Evolutionary conservation across 2,797 vertebrate species (phyloP), one percentile per base, ranked within the genome.

Genomic region (Pogoniulus pusillus): DNA sequence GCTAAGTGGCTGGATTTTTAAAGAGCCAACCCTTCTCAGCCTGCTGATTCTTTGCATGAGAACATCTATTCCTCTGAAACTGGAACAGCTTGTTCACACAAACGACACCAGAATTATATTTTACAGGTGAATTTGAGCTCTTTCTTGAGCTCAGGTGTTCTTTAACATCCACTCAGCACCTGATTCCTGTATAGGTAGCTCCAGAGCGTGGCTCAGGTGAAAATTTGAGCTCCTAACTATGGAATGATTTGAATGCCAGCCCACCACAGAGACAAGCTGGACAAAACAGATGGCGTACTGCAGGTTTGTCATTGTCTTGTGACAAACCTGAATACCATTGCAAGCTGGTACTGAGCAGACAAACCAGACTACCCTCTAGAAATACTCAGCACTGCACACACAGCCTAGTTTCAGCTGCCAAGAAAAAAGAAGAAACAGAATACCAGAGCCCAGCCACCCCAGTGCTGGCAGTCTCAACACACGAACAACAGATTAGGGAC

Each of bases 261-360:
- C 53, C 39, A 20, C 2, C 0, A 2, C 79, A 35, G 47, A 41
- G 59, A 16, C 0, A 0, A 49, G n/a, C 54, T 41, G 57, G 47
- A 37, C 89, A 47, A 53, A 47, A 51, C 59, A 89, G 76, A 68
- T 54, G 74, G 70, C 30, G 54, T 24, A 45, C 34, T 68, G 75
- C 58, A 74, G 11, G 43, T 69, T 68, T 87, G 66, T 65, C 89
- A 65, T 30, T 5, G 14, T 55, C 70, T 37, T 66, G 47, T 10
- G 37, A 39, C 37, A 39, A 39, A 39, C 37, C 37, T 41, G 41
- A 83, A 47, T n/a, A 72, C 35, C 59, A 14, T 1, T 69, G 63
- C 35, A 69, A 85, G 54, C 47, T 88, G 66, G 23, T 4, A 29
- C 12, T 0, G 2, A 65, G 59, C 73, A 87, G 23, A 11, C 37